Evolutionary conservation across 2,113 vertebrate genomes (phyloP).

Genomic region (Cryptomyrus ogoouensis): DNA sequence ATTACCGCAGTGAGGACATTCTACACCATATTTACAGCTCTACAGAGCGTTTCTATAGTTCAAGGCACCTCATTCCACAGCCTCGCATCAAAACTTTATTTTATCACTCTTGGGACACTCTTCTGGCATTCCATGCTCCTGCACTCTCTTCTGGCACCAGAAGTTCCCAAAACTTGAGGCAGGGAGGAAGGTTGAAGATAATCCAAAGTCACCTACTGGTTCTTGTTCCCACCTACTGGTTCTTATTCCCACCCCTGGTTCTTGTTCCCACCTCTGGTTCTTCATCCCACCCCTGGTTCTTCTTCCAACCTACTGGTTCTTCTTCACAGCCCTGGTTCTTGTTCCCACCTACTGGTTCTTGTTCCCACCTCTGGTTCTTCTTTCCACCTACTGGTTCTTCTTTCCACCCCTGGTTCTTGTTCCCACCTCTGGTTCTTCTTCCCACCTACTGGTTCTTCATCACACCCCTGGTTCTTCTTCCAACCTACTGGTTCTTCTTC

Average conservation of each 20-base stretch:
- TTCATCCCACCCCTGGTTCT: too few relatives aligned
- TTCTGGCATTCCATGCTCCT: neutral
- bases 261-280: neutral
- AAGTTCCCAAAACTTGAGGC: neutral
- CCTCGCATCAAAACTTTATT: neutral
- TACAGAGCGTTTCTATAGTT: neutral
- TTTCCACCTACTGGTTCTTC: too few relatives aligned
- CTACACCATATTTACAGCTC: neutral
- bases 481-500: neutral
- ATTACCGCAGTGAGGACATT: neutral
- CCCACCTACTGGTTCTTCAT: neutral
- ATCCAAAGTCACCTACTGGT: neutral
- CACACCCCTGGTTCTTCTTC: too few relatives aligned
- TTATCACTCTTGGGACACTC: neutral
- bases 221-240: neutral
- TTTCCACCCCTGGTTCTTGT: too few relatives aligned
- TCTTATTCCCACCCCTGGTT: too few relatives aligned
- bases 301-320: too few relatives aligned
- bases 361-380: neutral
- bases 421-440: too few relatives aligned
- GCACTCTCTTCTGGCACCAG: neutral
- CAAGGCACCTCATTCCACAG: neutral
- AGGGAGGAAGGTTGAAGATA: neutral
- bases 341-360: neutral
- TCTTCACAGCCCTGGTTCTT: too few relatives aligned